Base-by-base conservation (phyloP, 2,797 vertebrate genomes). In the Mormyrus hasselquistii region DNA sequence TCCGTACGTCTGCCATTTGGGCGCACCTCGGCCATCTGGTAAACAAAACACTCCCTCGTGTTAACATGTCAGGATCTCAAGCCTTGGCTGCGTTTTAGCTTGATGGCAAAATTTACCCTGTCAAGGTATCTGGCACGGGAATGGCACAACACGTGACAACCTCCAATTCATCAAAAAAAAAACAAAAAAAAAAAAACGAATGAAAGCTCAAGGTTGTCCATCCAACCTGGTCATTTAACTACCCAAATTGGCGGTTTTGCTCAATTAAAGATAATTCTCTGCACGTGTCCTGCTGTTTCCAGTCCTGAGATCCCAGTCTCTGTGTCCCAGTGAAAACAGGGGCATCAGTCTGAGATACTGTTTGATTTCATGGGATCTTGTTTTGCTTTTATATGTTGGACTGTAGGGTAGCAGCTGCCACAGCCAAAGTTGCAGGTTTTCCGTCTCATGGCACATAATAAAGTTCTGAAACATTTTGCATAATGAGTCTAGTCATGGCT, bases 401-500 rank as follows among this genome's bases (percentile, higher is more conserved):
- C 88, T 86, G 57, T 10, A 7, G 49, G 86, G 55, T 89, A 88
- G 53, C 62, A 82, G 19, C 6, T 55, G 8, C 89, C 3, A 57
- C 55, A 90, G 76, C 91, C 90, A 2, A 86, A 41, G 82, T 57
- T 16, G 59, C 65, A 76, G 92, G 91, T 92, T 93, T 92, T 85
- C 86, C 88, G 90, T 76, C 4, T 79, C 12, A 16, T 88, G 88
- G 88, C 93, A 89, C 73, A 87, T 86, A 25, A 55, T 89, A 88
- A 65, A 44, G 53, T 53, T 90, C 16, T 94, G 53, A 95, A 95
- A 94, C 92, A 93, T 94, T 90, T 91, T 89, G 10, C 22, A 90
- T 95, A 90, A 91, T 94, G 93, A 82, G 93, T 94, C 90, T 92
- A 93, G 94, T 94, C 83, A 93, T 93, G 91, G 55, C 88, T 38